phyloP scores from a whole-genome alignment of 2,113 vertebrate species.

The Phocoena phocoena region DNA sequence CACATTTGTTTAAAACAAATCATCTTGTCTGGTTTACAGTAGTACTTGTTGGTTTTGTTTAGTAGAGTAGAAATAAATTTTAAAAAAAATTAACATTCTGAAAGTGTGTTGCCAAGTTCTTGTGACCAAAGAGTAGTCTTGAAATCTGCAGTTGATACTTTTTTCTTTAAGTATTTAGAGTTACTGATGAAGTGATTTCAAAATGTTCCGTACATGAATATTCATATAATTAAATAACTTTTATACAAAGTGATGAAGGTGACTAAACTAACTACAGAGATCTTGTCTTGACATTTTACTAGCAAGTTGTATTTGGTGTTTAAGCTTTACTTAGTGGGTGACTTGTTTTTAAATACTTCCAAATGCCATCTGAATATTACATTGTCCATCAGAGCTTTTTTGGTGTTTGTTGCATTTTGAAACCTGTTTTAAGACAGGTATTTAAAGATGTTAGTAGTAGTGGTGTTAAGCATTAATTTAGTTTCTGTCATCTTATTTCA shows the following conservation, averaged over 20 bases:
- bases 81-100: conserved; percentile 26
- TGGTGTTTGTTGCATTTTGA: conserved; percentile 16
- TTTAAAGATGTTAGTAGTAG: conserved; percentile 36
- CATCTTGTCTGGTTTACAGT: conserved; percentile 47
- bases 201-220: conserved; percentile 33
- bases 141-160: conserved; percentile 18
- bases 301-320: conserved; percentile 67
- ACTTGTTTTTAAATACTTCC: conserved; percentile 54
- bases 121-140: conserved; percentile 44
- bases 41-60: conserved; percentile 75
- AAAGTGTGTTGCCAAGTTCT: conserved; percentile 34
- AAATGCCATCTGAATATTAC: conserved; percentile 32
- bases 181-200: conserved; percentile 41
- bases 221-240: conserved; percentile 40
- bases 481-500: conserved; percentile 45
- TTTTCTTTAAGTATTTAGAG: conserved; percentile 41
- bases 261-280: conserved; percentile 72
- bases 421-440: conserved; percentile 32
- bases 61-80: conserved; percentile 28
- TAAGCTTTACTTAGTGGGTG: conserved; percentile 52
- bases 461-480: conserved; percentile 48
- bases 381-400: conserved; percentile 28
- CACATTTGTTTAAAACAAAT: conserved; percentile 64
- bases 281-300: conserved; percentile 75
- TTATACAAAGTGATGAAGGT: background rate